These are phyloP conservation scores for Erebia ligea DNA, from an alignment of 2,888 invertebrate genomes.

Conservation along the genomic window DNA sequence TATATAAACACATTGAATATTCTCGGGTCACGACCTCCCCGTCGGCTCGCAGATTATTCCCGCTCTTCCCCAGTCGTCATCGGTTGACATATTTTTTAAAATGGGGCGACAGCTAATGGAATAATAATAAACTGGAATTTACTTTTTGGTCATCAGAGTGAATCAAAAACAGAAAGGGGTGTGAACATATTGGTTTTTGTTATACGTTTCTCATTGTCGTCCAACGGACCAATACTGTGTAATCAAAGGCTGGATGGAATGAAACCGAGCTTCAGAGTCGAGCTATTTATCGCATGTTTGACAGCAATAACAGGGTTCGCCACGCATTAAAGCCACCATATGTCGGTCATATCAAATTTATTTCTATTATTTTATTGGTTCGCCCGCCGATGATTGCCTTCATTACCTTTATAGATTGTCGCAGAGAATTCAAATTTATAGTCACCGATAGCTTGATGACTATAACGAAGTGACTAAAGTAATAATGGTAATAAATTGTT, in stretches of 20 bases:
- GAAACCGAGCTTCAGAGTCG: constrained; percentile 69
- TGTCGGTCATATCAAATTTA: constrained; percentile 83
- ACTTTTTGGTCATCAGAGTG: constrained; percentile 80
- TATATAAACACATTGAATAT: constrained; percentile 82
- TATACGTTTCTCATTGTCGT: constrained; percentile 77
- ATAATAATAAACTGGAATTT: constrained; percentile 84
- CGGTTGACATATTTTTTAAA: constrained; percentile 82
- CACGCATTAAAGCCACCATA: constrained; percentile 79
- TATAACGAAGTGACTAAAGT: constrained; percentile 76
- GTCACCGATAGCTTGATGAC: constrained; percentile 75
- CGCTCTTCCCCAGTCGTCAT: constrained; percentile 73
- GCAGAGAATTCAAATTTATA: constrained; percentile 81
- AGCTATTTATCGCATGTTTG: constrained; percentile 83
- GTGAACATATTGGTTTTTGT: constrained; percentile 78
- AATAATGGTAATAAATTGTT: constrained; percentile 77
- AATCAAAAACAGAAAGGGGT: constrained; percentile 80
- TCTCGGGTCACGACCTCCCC: constrained; percentile 69
- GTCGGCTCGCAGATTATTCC: constrained; percentile 64
- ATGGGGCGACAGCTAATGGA: constrained; percentile 80
- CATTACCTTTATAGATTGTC: constrained; percentile 82
- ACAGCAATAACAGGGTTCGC: constrained; percentile 82
- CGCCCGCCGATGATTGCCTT: constrained; percentile 76
- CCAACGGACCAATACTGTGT: constrained; percentile 78
- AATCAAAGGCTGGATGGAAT: constrained; percentile 78
- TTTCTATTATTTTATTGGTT: constrained; percentile 83